Evolutionary conservation across 2,888 invertebrate species (phyloP).

Genomic region (Ichneumon xanthorius): DNA sequence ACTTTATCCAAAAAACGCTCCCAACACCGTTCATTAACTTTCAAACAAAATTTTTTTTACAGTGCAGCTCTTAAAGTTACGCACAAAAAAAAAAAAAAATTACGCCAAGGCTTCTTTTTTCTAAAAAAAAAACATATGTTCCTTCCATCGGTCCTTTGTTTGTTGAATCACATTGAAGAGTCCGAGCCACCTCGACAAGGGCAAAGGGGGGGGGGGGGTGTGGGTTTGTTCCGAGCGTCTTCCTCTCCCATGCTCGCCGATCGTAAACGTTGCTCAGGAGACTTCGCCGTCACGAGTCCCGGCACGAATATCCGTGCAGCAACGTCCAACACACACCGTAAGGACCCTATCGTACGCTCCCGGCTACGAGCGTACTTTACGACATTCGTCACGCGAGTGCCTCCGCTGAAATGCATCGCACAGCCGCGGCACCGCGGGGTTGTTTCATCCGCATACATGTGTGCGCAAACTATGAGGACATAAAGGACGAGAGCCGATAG

Average conservation of each 20-base stretch:
- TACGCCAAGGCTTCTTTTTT: not conserved
- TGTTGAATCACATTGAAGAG: not conserved
- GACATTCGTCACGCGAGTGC: slow-evolving; percentile 67
- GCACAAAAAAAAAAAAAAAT: not conserved
- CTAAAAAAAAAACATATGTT: not conserved
- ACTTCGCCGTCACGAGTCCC: slow-evolving; percentile 32
- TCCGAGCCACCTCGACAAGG: not conserved
- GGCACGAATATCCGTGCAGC: slow-evolving; percentile 5
- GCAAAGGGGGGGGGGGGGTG: too few species aligned
- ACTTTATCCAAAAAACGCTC: too few species aligned
- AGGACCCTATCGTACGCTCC: slow-evolving; percentile 54
- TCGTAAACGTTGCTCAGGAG: slow-evolving; percentile 32
- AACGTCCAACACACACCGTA: slow-evolving; percentile 35
- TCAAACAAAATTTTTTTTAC: not conserved
- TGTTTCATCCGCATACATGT: slow-evolving; percentile 58
- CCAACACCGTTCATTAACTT: too few species aligned
- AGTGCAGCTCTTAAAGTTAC: not conserved
- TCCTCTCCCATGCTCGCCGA: slow-evolving; percentile 8
- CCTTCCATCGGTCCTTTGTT: not conserved
- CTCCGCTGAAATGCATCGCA: slow-evolving; percentile 16
- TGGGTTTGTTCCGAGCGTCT: not conserved
- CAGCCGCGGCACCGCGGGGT: slow-evolving; percentile 6
- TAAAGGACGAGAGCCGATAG: slow-evolving; percentile 30
- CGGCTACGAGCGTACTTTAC: slow-evolving; percentile 60
- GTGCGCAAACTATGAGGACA: slow-evolving; percentile 23